Conservation (phyloP, 1,140 invertebrate species). For the Spodoptera frugiperda region DNA sequence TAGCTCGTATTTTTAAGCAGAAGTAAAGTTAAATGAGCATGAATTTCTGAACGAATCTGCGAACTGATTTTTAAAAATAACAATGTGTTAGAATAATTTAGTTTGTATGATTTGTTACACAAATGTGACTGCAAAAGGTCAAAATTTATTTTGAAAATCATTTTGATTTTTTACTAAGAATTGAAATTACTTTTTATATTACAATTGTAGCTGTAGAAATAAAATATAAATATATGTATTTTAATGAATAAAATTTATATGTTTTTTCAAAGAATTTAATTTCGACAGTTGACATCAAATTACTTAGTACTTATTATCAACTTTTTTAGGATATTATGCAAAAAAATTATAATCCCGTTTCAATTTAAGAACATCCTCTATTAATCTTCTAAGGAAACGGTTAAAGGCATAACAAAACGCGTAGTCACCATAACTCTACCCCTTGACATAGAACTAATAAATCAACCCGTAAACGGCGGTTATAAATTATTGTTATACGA, state of each 20-base stretch:
- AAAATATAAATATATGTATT: too few relatives aligned
- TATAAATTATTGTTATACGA: conserved; percentile 77
- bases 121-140: not conserved
- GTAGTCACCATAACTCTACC: conserved; percentile 66
- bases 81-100: conserved; percentile 26
- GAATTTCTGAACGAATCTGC: conserved; percentile 26
- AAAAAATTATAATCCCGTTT: not conserved
- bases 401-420: conserved; percentile 63
- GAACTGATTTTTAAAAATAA: conserved; percentile 30
- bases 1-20: conserved; percentile 15
- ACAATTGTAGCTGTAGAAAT: too few relatives aligned
- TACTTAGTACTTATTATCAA: not conserved
- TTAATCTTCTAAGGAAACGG: conserved; percentile 47
- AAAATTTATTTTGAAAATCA: not conserved
- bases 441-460: conserved; percentile 67
- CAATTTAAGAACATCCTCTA: conserved; percentile 53
- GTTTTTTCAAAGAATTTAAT: too few relatives aligned
- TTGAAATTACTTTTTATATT: too few relatives aligned
- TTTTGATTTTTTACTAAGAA: too few relatives aligned
- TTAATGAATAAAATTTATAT: too few relatives aligned
- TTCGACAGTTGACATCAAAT: too few relatives aligned
- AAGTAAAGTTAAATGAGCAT: conserved; percentile 22
- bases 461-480: conserved; percentile 60
- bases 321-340: not conserved
- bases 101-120: conserved; percentile 13